Evolutionary conservation across 1,140 invertebrate genomes (phyloP), one percentile per base, ranked within the genome.

Genomic region (Eumeta japonica): DNA sequence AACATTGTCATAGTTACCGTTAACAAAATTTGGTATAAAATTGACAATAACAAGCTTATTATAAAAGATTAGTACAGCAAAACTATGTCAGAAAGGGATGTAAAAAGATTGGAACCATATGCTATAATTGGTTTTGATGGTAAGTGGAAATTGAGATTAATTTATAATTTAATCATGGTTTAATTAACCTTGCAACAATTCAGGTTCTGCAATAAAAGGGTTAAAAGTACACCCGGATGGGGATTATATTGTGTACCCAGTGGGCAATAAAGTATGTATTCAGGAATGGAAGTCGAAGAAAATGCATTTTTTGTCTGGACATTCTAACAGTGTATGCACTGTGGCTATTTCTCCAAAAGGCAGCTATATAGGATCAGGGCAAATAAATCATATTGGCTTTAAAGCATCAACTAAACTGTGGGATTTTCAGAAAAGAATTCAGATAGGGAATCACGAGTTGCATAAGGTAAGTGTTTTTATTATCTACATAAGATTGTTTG

Each of bases 381-480:
- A 94, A 68, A 82, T 89, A 9, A 95, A 89, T 56, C 85, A 93
- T 53, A 89, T 92, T 60, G 92, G 92, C 3, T 94, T 94, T 59
- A 92, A 90, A 79, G 88, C 92, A 3, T 80, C 80, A 42, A 85
- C 92, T 0, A 92, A 93, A 46, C 62, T 97, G 11, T 97, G 92
- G 92, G 83, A 93, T 57, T 94, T 87, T 55, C 77, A 83, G 4
- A 78, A 75, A 27, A 80, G 78, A 41, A 73, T 64, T 18, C 60
- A 83, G 29, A 62, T 87, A 28, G 77, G 80, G 0, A 82, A 80
- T 35, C 83, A 94, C 62, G 84, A 88, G 62, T 72, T 91, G 9
- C 93, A 97, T 62, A 93, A 92, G 78, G 85, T 85, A 12, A 40
- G 32, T 43, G 20, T 3, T 19, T n/a, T n/a, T 16, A 29, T 35